phyloP scores from a whole-genome alignment of 2,113 vertebrate species.

The Tinamus guttatus region DNA sequence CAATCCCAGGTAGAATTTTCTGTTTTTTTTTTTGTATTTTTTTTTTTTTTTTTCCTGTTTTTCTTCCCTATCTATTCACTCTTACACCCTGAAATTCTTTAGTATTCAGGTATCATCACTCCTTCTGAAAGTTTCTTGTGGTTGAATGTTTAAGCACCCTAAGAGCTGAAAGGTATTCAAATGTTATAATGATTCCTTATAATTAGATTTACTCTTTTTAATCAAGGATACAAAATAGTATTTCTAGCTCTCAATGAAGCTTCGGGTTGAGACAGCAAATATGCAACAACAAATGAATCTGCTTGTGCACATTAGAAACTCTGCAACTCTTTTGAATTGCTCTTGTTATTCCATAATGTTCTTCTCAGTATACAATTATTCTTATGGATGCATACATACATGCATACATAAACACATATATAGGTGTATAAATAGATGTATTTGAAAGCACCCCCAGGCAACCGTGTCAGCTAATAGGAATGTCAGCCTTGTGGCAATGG shows the following conservation, averaged over 20 bases:
- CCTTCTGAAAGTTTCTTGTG: constrained; percentile 42
- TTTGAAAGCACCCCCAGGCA: neutral
- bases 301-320: constrained; percentile 42
- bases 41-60: neutral
- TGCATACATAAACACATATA: neutral
- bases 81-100: neutral
- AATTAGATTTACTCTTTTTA: constrained; percentile 75
- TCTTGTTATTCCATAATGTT: constrained; percentile 44
- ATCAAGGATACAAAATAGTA: constrained; percentile 65
- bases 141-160: constrained; percentile 35
- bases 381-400: neutral
- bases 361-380: constrained; percentile 36
- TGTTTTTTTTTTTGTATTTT: no score
- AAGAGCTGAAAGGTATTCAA: constrained; percentile 69
- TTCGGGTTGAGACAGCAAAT: constrained; percentile 33
- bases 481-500: constrained; percentile 25
- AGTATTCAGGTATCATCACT: constrained; percentile 35
- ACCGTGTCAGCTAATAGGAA: constrained; percentile 48
- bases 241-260: constrained; percentile 58
- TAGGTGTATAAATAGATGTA: neutral
- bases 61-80: neutral
- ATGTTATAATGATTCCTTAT: constrained; percentile 67
- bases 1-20: neutral
- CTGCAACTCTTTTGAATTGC: constrained; percentile 22
- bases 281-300: constrained; percentile 40